Percentiles rank a stretch among this genome's conserved stretches.
Conservation (phyloP, 2,113 vertebrate species). For the Gopherus evgoodei region DNA sequence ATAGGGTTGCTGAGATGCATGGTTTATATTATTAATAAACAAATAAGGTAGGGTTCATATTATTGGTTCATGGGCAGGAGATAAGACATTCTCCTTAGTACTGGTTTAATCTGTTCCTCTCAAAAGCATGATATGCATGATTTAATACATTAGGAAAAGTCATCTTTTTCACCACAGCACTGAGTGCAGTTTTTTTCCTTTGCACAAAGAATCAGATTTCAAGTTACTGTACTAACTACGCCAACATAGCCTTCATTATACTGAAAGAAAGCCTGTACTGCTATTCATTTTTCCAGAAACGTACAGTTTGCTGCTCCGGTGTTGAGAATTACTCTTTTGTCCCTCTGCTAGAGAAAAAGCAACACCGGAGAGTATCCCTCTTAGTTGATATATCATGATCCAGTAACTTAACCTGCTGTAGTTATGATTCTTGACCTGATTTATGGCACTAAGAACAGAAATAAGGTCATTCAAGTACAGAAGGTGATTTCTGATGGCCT, state of each 20-base stretch:
- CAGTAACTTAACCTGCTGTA: slow-evolving; percentile 48
- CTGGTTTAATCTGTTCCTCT: slow-evolving; percentile 60
- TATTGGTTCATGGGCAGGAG: slow-evolving; percentile 50
- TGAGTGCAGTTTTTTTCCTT: neutral
- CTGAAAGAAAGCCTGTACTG: slow-evolving; percentile 56
- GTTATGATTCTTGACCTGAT: slow-evolving; percentile 56
- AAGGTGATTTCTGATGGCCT: slow-evolving; percentile 45
- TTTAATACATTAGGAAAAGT: slow-evolving; percentile 49
- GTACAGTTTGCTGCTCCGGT: neutral
- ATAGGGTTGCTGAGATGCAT: neutral
- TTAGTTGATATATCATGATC: slow-evolving; percentile 44
- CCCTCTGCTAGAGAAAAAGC: slow-evolving; percentile 42
- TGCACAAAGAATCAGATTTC: slow-evolving; percentile 46
- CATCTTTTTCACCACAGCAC: slow-evolving; percentile 48
- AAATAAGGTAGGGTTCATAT: slow-evolving; percentile 41
- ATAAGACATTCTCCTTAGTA: slow-evolving; percentile 46
- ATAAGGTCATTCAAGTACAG: slow-evolving; percentile 56
- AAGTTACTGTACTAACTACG: slow-evolving; percentile 35
- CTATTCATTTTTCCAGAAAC: slow-evolving; percentile 46
- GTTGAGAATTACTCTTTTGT: slow-evolving; percentile 47
- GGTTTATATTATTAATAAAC: slow-evolving; percentile 42
- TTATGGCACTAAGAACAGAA: slow-evolving; percentile 28
- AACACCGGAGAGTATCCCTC: slow-evolving; percentile 8
- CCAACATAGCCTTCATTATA: slow-evolving; percentile 37
- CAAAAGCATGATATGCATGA: neutral